phyloP scores from a whole-genome alignment of 2,888 invertebrate species.

The Andrena praecox region DNA sequence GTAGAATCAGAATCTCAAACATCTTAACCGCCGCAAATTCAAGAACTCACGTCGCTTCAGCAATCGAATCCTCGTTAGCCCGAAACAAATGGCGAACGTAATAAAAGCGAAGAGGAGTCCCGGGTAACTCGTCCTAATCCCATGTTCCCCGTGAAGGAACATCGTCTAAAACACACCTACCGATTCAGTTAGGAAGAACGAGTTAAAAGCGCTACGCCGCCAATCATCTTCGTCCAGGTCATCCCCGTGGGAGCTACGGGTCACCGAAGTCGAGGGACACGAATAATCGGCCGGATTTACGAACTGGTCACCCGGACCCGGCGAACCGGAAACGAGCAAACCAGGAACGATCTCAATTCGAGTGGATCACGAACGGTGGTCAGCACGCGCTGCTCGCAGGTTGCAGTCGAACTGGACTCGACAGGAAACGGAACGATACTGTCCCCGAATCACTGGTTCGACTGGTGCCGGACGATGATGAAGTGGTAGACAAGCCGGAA shows the following conservation, averaged over 20 bases:
- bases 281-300: conserved; percentile 69
- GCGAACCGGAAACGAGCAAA: conserved; percentile 63
- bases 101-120: too few species aligned
- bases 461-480: conserved; percentile 26
- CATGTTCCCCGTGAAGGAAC: too few species aligned
- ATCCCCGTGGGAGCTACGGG: conserved; percentile 80
- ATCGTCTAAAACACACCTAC: conserved; percentile 47
- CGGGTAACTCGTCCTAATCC: too few species aligned
- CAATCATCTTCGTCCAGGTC: conserved; percentile 73
- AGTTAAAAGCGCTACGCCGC: conserved; percentile 49
- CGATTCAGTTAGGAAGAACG: conserved; percentile 65
- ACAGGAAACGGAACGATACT: conserved; percentile 14
- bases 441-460: conserved; percentile 48
- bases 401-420: conserved; percentile 55
- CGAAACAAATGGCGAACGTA: too few species aligned
- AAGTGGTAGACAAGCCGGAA: conserved; percentile 47
- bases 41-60: too few species aligned
- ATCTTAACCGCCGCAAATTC: too few species aligned
- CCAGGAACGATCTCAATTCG: conserved; percentile 49
- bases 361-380: conserved; percentile 55
- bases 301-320: conserved; percentile 40
- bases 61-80: too few species aligned
- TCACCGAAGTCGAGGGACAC: conserved; percentile 77
- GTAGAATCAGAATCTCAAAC: too few species aligned
- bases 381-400: conserved; percentile 74